Conservation (phyloP, 2,888 invertebrate species). For the Salpingus planirostris region DNA sequence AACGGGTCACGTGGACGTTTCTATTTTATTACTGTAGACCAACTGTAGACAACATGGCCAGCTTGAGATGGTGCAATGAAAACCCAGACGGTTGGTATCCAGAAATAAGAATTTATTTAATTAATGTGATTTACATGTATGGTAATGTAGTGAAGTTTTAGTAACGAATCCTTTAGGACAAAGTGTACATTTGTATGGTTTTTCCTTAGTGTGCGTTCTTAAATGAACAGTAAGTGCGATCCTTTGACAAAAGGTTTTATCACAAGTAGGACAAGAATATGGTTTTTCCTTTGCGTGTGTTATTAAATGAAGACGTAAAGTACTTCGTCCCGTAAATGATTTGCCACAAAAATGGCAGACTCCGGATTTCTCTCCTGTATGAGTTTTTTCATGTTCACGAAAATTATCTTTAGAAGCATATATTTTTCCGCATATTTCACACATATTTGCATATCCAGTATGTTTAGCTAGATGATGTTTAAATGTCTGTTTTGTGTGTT, state of each 20-base stretch:
- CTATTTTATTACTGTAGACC: neutral
- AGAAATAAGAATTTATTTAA: neutral
- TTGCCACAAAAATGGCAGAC: constrained; percentile 52
- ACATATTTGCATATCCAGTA: too few relatives aligned
- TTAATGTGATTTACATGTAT: neutral
- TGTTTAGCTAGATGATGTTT: too few relatives aligned
- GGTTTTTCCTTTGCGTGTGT: constrained; percentile 56
- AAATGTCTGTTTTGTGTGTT: too few relatives aligned
- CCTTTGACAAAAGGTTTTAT: constrained; percentile 54
- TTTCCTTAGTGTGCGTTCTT: constrained; percentile 39
- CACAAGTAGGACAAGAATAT: constrained; percentile 50
- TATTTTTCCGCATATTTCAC: constrained; percentile 26
- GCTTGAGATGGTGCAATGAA: neutral
- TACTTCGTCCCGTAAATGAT: constrained; percentile 54
- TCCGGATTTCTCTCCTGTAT: constrained; percentile 38
- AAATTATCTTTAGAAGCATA: constrained; percentile 36
- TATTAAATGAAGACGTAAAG: constrained; percentile 55
- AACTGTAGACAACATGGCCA: neutral
- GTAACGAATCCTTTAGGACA: neutral
- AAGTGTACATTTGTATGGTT: neutral
- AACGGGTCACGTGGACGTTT: neutral
- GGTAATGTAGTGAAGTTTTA: neutral
- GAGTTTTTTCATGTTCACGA: constrained; percentile 27
- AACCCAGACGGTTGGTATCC: too few relatives aligned
- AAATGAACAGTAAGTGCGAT: constrained; percentile 55